A percentile compares a stretch with the other conserved stretches of the same genome.
These are phyloP conservation scores for Atherinomorus stipes DNA, from an alignment of 2,113 vertebrate genomes.

Conservation along the genomic window DNA sequence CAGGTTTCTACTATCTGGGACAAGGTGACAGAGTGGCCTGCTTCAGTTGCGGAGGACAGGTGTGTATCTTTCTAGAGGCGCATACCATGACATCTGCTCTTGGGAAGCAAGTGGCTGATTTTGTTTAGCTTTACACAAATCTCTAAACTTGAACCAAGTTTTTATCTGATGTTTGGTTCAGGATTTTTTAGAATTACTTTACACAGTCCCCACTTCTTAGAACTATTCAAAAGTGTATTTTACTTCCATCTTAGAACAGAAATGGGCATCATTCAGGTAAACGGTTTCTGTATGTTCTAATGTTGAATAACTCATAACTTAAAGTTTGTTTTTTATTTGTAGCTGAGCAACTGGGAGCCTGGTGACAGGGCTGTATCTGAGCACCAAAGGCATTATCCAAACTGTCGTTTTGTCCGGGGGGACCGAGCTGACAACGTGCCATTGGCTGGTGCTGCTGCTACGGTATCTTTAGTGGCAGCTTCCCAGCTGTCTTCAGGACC, in stretches of 20 bases:
- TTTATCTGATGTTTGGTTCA: too few relatives aligned
- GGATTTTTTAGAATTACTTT: too few relatives aligned
- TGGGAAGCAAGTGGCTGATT: too few relatives aligned
- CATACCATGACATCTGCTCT: too few relatives aligned
- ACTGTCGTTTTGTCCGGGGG: constrained; percentile 90
- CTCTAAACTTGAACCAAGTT: too few relatives aligned
- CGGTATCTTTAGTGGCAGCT: constrained; percentile 17
- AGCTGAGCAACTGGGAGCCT: constrained; percentile 95
- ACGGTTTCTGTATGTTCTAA: not conserved
- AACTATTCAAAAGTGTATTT: too few relatives aligned
- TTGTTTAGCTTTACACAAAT: too few relatives aligned
- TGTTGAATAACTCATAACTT: not conserved
- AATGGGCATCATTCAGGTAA: not conserved
- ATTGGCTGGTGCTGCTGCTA: constrained; percentile 62
- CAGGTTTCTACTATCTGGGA: constrained; percentile 95
- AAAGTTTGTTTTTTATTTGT: constrained; percentile 37
- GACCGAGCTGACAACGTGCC: constrained; percentile 83
- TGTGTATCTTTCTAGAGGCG: constrained; percentile 1
- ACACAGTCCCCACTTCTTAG: too few relatives aligned
- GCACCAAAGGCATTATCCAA: constrained; percentile 94
- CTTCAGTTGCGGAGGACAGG: constrained; percentile 92
- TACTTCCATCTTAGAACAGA: too few relatives aligned
- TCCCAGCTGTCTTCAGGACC: constrained; percentile 59
- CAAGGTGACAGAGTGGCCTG: constrained; percentile 93
- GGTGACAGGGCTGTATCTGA: constrained; percentile 94